Base-by-base conservation (phyloP, 2,113 vertebrate species). In the Nasalis larvatus region DNA sequence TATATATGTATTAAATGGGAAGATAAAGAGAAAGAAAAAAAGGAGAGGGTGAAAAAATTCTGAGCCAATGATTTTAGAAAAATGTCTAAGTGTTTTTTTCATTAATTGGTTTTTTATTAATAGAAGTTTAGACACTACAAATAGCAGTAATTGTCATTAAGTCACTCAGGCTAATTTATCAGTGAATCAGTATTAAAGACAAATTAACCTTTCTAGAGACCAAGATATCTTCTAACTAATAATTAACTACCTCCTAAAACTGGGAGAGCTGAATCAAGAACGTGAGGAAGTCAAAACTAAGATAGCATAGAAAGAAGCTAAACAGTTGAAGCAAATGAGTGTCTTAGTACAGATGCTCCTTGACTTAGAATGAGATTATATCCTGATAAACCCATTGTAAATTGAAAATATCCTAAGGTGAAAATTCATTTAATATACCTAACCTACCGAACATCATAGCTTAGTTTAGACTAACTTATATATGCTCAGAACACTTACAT, bases 181-280 rank as follows among this genome's bases (percentile, higher is more conserved):
- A 94, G 71, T 66, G 35, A 58, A 74, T 87, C 3, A 92, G 66
- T 56, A 93, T 49, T 68, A 95, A 94, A 54, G n/a, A 81, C 71
- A 96, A 96, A 94, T 85, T 71, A 84, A 87, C 81, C 82, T 94
- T 56, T 94, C 81, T 21, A 74, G 49, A 97, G 63, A 84, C 35
- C 10, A 86, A 25, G 30, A 56, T 76, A 78, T 77, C 30, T 63
- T 92, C 80, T 66, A 96, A 68, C 71, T 68, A 95, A 77, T 32
- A 91, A 47, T 58, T 35, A 94, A 42, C 42, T 54, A 91, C 49
- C 40, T 87, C 32, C 88, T 89, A 81, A 83, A 94, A 69, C 69
- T 54, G 2, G 37, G 30, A 95, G 13, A 77, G 58, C n/a, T 25
- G 37, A 73, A 77, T 92, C 91, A 77, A 74, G 45, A 86, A 88